These are phyloP conservation scores for Eupithecia pulchellata DNA, from an alignment of 2,888 invertebrate species.

Conservation along the genomic window DNA sequence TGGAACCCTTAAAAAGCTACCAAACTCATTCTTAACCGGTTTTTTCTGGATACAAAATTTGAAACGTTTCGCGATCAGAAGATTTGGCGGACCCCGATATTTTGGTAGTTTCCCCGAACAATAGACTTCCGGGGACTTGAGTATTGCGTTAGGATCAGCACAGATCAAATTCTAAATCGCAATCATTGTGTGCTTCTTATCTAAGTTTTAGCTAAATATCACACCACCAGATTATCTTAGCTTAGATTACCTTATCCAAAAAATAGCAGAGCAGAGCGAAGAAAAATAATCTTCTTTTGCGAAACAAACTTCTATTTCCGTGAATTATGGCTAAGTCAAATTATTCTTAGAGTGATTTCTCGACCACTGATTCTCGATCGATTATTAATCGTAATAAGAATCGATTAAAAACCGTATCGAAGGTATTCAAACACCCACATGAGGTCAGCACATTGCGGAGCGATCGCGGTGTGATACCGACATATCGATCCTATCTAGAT, in stretches of 20 bases:
- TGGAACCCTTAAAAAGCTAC: slow-evolving; percentile 42
- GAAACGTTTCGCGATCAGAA: slow-evolving; percentile 78
- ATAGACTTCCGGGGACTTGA: slow-evolving; percentile 75
- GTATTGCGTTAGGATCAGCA: slow-evolving; percentile 70
- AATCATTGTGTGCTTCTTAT: slow-evolving; percentile 54
- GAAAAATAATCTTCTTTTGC: not conserved
- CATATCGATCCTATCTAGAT: slow-evolving; percentile 80
- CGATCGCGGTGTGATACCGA: slow-evolving; percentile 83
- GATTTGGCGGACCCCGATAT: slow-evolving; percentile 75
- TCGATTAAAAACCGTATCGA: slow-evolving; percentile 62
- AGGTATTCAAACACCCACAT: slow-evolving; percentile 75
- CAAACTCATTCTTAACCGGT: not conserved
- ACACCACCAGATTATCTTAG: slow-evolving; percentile 35
- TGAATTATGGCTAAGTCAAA: not conserved
- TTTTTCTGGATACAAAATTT: slow-evolving; percentile 64
- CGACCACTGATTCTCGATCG: too few species aligned
- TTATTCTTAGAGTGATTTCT: not conserved
- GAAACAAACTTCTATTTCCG: not conserved
- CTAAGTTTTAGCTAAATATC: slow-evolving; percentile 49
- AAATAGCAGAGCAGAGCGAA: not conserved
- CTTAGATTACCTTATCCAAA: not conserved
- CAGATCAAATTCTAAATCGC: slow-evolving; percentile 67
- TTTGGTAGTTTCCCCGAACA: slow-evolving; percentile 68
- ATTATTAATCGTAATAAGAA: slow-evolving; percentile 45
- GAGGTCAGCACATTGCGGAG: slow-evolving; percentile 80